Base-by-base conservation (phyloP, 2,888 invertebrate species). In the Catocala sponsa region DNA sequence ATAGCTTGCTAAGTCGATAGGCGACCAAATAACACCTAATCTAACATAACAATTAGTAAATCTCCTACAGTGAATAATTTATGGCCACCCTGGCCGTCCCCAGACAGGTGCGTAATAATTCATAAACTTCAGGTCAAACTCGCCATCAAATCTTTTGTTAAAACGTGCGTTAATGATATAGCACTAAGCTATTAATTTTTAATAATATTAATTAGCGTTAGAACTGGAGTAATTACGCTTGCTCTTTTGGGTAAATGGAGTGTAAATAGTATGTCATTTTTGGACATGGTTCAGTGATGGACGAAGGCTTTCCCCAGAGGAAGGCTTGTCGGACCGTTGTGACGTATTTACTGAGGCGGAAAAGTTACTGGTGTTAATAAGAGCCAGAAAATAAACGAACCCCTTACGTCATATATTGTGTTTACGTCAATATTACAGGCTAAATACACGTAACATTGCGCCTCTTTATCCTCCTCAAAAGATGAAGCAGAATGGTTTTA, bases 51-150 rank as follows among this genome's bases (percentile, higher is more conserved):
- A 13, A 52, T 52, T 43, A 52, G 52, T 52, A 52, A 42, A 42
- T 52, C 43, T 42, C 52, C 41, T 25, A 52, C 11, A 52, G 32
- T 44, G 44, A 44, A 46, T 7, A 46, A 54, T 44, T 44, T 55
- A 55, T 55, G 44, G 46, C 35, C 10, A 13, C 35, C 35, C 13
- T 46, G 46, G 15, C 11, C 32, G 47, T 32, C 11, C 48, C 55
- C 35, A 56, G 71, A 74, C 61, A 72, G 75, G 71, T 74, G 58
- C 61, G 59, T 71, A 67, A 74, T 72, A 72, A 72, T 71, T 53
- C 58, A 74, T 70, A 61, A 64, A 64, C 67, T 53, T 38, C 50
- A 63, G 72, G 75, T 71, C 72, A 73, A 55, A 47, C 61, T 52
- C 61, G 68, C 74, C 56, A 74, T 74, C 64, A 71, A 73, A 73